Evolutionary conservation across 2,797 vertebrate species (phyloP).

Genomic region (Hirundo rustica): DNA sequence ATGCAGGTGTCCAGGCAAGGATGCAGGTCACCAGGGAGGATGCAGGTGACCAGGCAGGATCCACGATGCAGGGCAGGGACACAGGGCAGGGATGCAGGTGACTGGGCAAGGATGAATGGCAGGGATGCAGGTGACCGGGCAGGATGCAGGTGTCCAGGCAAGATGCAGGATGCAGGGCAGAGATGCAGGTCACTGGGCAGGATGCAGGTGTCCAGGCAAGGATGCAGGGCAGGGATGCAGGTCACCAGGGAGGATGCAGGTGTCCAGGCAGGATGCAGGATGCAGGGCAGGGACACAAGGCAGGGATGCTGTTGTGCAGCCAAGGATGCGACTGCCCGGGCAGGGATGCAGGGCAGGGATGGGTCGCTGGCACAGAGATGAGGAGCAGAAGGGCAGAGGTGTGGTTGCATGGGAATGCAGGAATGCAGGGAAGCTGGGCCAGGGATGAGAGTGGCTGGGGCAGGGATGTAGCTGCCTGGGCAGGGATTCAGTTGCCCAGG

Average conservation of each 20-base stretch:
- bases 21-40: too few relatives aligned
- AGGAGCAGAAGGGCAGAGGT: not conserved
- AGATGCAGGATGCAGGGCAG: not conserved
- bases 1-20: not conserved
- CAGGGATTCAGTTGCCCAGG: not conserved
- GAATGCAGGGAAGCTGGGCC: not conserved
- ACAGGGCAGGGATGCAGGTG: too few relatives aligned
- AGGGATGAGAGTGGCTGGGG: not conserved
- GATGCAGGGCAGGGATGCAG: not conserved
- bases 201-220: not conserved
- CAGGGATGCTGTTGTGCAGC: not conserved
- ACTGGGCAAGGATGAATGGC: not conserved
- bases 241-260: too few relatives aligned
- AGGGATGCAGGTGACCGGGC: not conserved
- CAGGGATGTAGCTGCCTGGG: not conserved
- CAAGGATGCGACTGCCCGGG: fast-evolving
- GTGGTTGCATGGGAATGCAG: not conserved
- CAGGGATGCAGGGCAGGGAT: not conserved
- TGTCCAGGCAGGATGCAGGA: too few relatives aligned
- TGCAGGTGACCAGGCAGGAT: too few relatives aligned
- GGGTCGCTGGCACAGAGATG: not conserved
- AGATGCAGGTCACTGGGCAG: too few relatives aligned
- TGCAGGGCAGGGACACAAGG: not conserved
- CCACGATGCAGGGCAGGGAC: not conserved
- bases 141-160: not conserved